Conservation (phyloP, 2,797 vertebrate genomes). For the Dromococcyx pavoninus region DNA sequence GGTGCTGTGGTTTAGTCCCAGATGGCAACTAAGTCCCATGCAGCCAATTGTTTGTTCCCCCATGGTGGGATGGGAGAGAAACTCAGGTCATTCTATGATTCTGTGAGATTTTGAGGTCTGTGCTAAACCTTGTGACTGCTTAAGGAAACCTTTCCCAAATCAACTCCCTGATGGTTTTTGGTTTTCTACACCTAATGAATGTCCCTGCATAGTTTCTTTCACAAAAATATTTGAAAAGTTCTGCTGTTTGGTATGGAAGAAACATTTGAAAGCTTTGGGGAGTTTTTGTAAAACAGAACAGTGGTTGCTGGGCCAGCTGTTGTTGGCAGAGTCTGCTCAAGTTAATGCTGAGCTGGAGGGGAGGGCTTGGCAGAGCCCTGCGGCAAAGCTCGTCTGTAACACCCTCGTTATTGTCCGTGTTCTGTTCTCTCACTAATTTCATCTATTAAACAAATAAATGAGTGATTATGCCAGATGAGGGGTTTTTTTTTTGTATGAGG, state of each 20-base stretch:
- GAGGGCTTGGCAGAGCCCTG: not conserved
- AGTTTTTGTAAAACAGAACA: not conserved
- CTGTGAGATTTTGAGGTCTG: not conserved
- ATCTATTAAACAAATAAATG: conserved; percentile 60
- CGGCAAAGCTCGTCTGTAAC: not conserved
- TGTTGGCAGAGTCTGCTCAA: not conserved
- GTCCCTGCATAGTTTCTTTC: not conserved
- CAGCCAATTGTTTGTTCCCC: too few species aligned
- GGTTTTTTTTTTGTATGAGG: not conserved
- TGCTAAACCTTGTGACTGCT: not conserved
- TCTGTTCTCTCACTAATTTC: conserved; percentile 46
- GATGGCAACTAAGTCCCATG: too few species aligned
- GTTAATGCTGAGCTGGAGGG: not conserved
- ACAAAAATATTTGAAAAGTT: not conserved
- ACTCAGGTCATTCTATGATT: too few species aligned
- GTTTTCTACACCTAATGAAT: not conserved
- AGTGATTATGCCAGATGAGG: conserved; percentile 13
- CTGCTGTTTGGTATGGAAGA: not conserved
- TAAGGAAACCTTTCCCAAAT: not conserved
- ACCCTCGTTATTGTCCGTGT: not conserved
- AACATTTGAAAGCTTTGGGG: not conserved
- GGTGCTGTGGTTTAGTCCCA: too few species aligned
- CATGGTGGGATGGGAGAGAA: too few species aligned
- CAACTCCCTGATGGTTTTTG: not conserved
- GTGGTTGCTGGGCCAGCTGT: not conserved